Evolutionary conservation across 2,888 invertebrate species (phyloP), one percentile per base, ranked within the genome.

Genomic region (Tenthredo livida): DNA sequence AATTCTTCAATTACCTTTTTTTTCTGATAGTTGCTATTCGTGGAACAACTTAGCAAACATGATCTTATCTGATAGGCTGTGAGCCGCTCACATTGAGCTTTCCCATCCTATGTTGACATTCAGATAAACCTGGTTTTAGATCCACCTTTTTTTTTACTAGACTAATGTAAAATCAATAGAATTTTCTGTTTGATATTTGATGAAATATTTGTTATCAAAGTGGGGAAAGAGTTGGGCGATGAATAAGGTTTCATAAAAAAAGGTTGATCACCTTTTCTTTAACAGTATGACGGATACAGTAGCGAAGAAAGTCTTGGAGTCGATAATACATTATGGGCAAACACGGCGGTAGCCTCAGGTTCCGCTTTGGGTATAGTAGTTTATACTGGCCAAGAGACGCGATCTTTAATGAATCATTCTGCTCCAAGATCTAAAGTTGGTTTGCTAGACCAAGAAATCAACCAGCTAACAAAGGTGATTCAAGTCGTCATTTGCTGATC

Each of bases 371-470:
- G 99, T 17, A 96, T 99, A 83, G 97, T 99, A 7, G 97, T 99
- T 87, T 99, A 99, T 92, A 99, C 98, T 77, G 96, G 99, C 25
- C 96, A 96, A 80, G 99, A 99, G 94, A 99, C 99, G 0, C 95
- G 99, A 88, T 98, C 98, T 89, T 98, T 99, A 15, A 99, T 99
- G 99, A 99, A 99, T 94, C 99, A 99, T 92, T 98, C 98, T 0
- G 96, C 97, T 75, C 99, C 99, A 0, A 96, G 98, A 85, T 98
- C 98, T 40, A 99, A 99, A 95, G 97, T 99, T 85, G 99, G 99
- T 9, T 95, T 98, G 9, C 94, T 99, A 17, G 99, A 99, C 94
- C 95, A 98, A 90, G 99, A 99, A 94, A 97, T 99, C 85, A 99
- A 99, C 94, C 97, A 98, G 88, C 94, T 99, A 87, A 99, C 99